Conservation (phyloP, 2,113 vertebrate species). For the Peromyscus polionotus region DNA sequence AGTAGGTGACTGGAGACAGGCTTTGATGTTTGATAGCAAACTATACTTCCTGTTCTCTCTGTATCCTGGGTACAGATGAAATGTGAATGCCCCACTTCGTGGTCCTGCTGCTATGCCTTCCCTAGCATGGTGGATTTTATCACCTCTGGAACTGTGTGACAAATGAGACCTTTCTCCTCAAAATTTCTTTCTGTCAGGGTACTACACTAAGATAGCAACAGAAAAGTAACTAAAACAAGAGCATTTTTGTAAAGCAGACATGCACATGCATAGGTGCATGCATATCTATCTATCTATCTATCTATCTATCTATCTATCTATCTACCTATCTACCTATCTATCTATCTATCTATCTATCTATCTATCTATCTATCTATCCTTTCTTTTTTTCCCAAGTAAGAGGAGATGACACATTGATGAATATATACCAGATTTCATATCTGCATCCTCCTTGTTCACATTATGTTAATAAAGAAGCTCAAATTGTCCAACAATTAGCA, state of each 20-base stretch:
- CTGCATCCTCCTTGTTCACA: neutral
- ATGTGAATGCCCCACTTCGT: neutral
- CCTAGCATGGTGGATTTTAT: neutral
- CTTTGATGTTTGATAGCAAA: neutral
- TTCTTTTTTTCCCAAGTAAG: neutral
- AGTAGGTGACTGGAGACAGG: neutral
- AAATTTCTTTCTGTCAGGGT: neutral
- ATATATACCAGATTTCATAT: neutral
- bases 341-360: neutral
- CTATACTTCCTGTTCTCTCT: neutral
- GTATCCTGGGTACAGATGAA: neutral
- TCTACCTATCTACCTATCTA: neutral
- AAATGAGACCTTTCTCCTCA: neutral
- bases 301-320: neutral
- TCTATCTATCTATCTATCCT: neutral
- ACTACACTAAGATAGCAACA: neutral
- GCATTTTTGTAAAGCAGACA: neutral
- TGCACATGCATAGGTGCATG: no score
- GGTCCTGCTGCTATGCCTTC: neutral
- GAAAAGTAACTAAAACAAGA: neutral
- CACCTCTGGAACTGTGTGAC: neutral
- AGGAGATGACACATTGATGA: neutral
- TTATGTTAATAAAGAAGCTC: neutral
- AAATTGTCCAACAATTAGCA: neutral
- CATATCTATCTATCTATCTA: neutral